Percentiles rank a stretch among this genome's conserved stretches.
Evolutionary conservation across 2,797 vertebrate genomes (phyloP).

Genomic region (Chloroceryle amazona): DNA sequence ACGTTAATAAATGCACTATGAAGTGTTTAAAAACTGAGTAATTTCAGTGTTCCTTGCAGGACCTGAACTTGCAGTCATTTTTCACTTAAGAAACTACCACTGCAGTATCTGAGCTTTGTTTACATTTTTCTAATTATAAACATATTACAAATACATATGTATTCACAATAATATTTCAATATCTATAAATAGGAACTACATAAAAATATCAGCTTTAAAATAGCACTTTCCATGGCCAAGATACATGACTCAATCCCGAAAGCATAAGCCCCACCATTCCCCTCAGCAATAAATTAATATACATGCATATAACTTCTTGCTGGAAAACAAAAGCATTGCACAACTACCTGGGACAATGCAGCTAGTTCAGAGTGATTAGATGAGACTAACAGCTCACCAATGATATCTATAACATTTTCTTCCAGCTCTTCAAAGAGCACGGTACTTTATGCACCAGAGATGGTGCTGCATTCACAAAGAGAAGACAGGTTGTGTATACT

Average conservation of each 20-base stretch:
- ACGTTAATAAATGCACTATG: neutral
- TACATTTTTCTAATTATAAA: neutral
- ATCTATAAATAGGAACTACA: neutral
- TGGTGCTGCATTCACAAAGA: neutral
- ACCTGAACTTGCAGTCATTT: neutral
- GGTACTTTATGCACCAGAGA: neutral
- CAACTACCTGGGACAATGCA: neutral
- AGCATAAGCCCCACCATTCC: fast-evolving
- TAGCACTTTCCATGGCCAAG: neutral
- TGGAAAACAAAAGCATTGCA: neutral
- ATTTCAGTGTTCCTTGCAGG: neutral
- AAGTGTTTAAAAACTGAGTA: neutral
- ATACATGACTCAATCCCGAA: neutral
- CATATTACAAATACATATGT: neutral
- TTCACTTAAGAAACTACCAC: neutral
- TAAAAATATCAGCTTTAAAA: neutral
- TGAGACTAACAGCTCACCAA: neutral
- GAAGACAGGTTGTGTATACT: neutral
- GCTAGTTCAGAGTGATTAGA: neutral
- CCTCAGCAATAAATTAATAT: neutral
- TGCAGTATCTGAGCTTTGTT: neutral
- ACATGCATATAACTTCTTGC: neutral
- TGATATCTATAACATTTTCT: neutral
- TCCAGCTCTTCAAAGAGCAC: neutral
- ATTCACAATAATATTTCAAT: neutral